Evolutionary conservation across 2,797 vertebrate genomes (phyloP), one percentile per base, ranked within the genome.

Genomic region (Zenarchopterus dispar): DNA sequence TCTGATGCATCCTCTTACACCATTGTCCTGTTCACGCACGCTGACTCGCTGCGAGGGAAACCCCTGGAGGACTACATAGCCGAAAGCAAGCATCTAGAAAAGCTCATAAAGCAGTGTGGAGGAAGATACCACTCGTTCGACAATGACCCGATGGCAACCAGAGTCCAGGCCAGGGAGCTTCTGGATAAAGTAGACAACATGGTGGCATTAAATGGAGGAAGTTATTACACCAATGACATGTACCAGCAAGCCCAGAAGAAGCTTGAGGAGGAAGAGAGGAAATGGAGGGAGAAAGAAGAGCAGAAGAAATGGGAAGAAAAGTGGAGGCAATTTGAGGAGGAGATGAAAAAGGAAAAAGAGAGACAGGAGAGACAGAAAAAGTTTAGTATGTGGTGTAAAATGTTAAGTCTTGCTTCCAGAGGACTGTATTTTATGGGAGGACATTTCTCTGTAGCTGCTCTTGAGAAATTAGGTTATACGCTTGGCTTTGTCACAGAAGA

Each of bases 1-100:
- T 0, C 5, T 0, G 56, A 82, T 0, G 63, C 66, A 2, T 23
- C 39, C 7, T 0, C 1, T 0, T 87, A 73, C 44, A 79, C 16
- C 24, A 67, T 86, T 0, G 50, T 86, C 17, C 54, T 89, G 53
- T 89, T 91, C 24, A 90, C 88, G 23, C 74, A 80, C 9, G 51
- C 21, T 18, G 88, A 89, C 53, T 16, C 44, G 19, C 31, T 89
- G 1, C 6, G 6, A 3, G 52, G 0, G 5, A 81, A 80, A 57
- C 33, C 59, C 9, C 4, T 88, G 24, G 0, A 59, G 0, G 23
- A 62, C 0, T 83, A 5, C 8, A 0, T 82, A 8, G 9, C 13
- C 1, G 58, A 82, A 46, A 74, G 73, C 5, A 1, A 0, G 21
- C 5, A 68, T 3, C 44, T 89, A 2, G n/a, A 5, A 6, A 39